phyloP scores from a whole-genome alignment of 2,113 vertebrate genomes.

The Ptyas mucosa region DNA sequence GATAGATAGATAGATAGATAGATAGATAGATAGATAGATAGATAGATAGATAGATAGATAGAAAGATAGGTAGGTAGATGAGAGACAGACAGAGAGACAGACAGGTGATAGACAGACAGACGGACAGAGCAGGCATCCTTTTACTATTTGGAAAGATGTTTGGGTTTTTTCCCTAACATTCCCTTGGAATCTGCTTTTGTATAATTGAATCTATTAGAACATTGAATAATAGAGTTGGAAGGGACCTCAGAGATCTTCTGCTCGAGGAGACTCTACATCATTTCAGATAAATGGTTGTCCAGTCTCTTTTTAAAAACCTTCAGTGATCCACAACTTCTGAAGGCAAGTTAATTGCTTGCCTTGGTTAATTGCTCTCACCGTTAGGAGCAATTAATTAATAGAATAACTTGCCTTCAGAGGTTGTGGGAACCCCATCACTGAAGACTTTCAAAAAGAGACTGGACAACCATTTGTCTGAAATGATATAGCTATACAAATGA shows the following conservation, averaged over 20 bases:
- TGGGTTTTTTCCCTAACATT: neutral
- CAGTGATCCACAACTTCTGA: neutral
- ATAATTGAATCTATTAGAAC: neutral
- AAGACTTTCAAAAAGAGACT: neutral
- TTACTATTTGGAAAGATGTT: neutral
- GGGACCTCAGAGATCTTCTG: no score
- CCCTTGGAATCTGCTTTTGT: neutral
- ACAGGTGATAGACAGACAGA: no score
- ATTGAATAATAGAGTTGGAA: neutral
- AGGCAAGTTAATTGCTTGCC: neutral
- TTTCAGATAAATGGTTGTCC: neutral
- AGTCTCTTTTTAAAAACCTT: neutral
- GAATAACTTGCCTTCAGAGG: neutral
- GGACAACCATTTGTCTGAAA: neutral
- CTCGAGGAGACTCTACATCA: neutral
- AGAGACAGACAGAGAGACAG: no score
- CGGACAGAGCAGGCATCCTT: no score
- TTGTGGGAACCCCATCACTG: neutral
- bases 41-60: neutral
- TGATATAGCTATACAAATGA: neutral
- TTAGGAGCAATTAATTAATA: neutral
- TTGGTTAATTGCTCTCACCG: neutral
- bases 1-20: no score
- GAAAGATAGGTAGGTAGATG: neutral
- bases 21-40: no score